Base-by-base conservation (phyloP, 2,113 vertebrate genomes). In the Crotalus helleri region DNA sequence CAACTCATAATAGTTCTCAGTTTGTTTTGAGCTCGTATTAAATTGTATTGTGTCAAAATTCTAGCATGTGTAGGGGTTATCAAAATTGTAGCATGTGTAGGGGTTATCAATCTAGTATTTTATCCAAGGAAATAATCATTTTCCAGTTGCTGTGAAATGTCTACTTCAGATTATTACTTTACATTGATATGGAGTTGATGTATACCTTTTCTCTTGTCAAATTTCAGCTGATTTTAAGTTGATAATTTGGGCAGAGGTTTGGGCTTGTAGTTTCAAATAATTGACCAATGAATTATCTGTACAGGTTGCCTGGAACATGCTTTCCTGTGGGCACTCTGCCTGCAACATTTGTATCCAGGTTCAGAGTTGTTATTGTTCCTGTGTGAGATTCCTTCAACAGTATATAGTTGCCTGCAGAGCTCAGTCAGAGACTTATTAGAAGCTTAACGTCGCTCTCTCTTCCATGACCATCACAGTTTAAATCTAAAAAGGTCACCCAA, bases 401-500 rank as follows among this genome's bases (percentile, higher is more conserved):
- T 89, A 89, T 55, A 81, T 81, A 4, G 11, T 44, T 23, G 21
- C 11, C 5, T 29, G 17, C 46, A 87, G n/a, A 9, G 2, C 17
- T n/a, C 5, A 59, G 51, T 54, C 3, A 59, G 23, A 33, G 61
- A 89, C 86, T 93, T 93, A 92, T 44, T 90, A 93, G 88, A 86
- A 85, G 88, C 11, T 6, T 89, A 89, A 92, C 54, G 94, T 85
- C 23, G 26, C 12, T 95, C 89, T 95, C 90, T 87, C 93, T 93
- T 85, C 85, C 58, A 4, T 26, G 91, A 94, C 96, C 94, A 95
- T 95, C 93, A 54, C 92, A 94, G 96, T 69, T 91, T 92, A 90
- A 94, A 94, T 94, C 95, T 90, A 94, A 95, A 96, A 96, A 96
- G 97, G 94, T 97, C 95, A 96, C 92, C 87, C 87, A 89, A 94